These are phyloP conservation scores for Sphenodon punctatus DNA, from an alignment of 2,797 vertebrate genomes.

Conservation along the genomic window DNA sequence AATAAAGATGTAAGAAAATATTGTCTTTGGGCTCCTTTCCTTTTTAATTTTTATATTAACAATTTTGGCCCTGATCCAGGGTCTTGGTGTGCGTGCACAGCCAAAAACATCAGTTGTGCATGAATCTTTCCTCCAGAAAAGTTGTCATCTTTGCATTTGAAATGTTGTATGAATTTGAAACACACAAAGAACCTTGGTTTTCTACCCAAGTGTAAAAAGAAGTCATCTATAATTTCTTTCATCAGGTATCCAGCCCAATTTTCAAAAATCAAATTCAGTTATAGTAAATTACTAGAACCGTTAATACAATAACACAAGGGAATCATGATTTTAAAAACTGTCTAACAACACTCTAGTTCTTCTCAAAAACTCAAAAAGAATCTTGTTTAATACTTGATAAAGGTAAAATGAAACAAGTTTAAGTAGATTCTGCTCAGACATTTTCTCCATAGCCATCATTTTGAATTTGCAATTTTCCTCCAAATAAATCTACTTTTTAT, in stretches of 20 bases:
- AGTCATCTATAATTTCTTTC: neutral
- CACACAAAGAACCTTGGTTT: neutral
- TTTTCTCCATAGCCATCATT: neutral
- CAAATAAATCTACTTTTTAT: neutral
- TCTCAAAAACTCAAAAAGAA: neutral
- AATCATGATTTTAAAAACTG: neutral
- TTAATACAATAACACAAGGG: neutral
- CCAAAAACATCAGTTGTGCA: too few species aligned
- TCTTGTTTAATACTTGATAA: neutral
- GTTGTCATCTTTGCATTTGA: neutral
- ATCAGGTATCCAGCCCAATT: neutral
- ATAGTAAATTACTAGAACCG: neutral
- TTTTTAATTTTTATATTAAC: too few species aligned
- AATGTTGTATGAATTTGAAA: neutral
- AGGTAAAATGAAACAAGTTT: conserved; percentile 12
- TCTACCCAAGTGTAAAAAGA: conserved; percentile 5
- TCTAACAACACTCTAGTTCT: neutral
- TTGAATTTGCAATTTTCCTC: neutral
- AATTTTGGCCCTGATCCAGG: too few species aligned
- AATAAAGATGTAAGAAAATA: too few species aligned
- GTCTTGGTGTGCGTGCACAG: too few species aligned
- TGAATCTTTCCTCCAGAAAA: too few species aligned
- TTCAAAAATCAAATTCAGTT: conserved; percentile 20
- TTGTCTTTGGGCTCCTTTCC: too few species aligned
- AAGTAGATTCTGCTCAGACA: neutral